A percentile compares a stretch with the other conserved stretches of the same genome.
Conservation (phyloP, 2,113 vertebrate genomes). For the Callopanchax toddi region DNA sequence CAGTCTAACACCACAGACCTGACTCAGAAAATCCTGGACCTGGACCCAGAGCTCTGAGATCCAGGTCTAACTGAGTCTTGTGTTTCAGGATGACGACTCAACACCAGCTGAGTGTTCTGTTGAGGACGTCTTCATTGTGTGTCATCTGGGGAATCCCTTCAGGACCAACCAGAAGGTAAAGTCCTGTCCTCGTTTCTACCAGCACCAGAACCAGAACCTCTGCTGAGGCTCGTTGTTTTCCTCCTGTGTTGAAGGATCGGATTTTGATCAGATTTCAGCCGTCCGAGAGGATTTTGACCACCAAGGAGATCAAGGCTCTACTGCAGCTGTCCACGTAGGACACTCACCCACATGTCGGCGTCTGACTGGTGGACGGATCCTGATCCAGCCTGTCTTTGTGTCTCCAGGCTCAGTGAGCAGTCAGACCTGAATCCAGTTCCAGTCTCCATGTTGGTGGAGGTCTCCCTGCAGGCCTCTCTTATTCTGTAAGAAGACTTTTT, state of each 20-base stretch:
- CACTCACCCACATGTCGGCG: slow-evolving; percentile 1
- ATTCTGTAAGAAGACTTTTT: slow-evolving; percentile 65
- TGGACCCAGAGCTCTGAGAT: too few species aligned
- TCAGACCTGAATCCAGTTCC: slow-evolving; percentile 74
- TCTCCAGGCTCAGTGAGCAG: slow-evolving; percentile 86
- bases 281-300: slow-evolving; percentile 80
- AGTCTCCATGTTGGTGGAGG: slow-evolving; percentile 83
- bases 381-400: slow-evolving; percentile 4
- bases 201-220: neutral
- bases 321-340: slow-evolving; percentile 88
- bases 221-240: neutral
- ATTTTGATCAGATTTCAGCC: slow-evolving; percentile 85
- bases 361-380: neutral
- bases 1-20: too few species aligned
- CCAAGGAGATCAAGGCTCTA: slow-evolving; percentile 70
- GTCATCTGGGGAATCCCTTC: slow-evolving; percentile 91
- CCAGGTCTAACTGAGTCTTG: neutral
- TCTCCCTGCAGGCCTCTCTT: slow-evolving; percentile 79
- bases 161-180: slow-evolving; percentile 83
- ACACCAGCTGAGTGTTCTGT: slow-evolving; percentile 28
- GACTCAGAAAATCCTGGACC: neutral
- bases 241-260: slow-evolving; percentile 76
- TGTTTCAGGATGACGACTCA: slow-evolving; percentile 37
- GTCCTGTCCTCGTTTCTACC: too few species aligned
- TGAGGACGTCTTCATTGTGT: slow-evolving; percentile 71